Evolutionary conservation across 1,140 invertebrate genomes (phyloP).

Genomic region (Drosophila ficusphila): DNA sequence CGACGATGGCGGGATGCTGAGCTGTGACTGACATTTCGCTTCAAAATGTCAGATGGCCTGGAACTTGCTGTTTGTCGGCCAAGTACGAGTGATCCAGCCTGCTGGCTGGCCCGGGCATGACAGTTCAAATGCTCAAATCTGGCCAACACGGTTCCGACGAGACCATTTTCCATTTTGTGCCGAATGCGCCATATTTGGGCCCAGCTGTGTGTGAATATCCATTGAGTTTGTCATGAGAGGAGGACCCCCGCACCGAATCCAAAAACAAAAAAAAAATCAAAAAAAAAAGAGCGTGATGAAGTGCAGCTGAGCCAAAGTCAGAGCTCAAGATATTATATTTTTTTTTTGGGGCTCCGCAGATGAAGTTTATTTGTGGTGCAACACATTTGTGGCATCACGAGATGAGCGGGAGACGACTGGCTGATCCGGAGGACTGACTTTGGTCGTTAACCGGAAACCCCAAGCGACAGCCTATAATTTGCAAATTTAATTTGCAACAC

Average conservation of each 20-base stretch:
- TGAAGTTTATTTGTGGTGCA: constrained; percentile 59
- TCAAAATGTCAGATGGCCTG: constrained; percentile 76
- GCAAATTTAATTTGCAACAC: constrained; percentile 82
- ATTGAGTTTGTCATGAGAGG: constrained; percentile 67
- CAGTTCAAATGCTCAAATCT: constrained; percentile 80
- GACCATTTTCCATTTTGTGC: constrained; percentile 74
- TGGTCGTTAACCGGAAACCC: constrained; percentile 68
- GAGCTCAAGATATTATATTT: constrained; percentile 3
- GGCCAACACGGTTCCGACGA: constrained; percentile 45
- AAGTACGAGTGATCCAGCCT: constrained; percentile 2
- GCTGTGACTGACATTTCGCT: constrained; percentile 76
- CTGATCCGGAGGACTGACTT: constrained; percentile 2
- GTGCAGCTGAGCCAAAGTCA: constrained; percentile 56
- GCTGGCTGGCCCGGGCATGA: constrained; percentile 50
- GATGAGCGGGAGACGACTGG: constrained; percentile 24
- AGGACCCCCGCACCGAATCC: constrained; percentile 36
- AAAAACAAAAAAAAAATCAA: constrained; percentile 1
- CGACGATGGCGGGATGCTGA: constrained; percentile 36
- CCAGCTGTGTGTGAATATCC: constrained; percentile 64
- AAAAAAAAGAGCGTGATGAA: constrained; percentile 59
- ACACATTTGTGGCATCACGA: constrained; percentile 57
- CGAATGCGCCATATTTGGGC: constrained; percentile 68
- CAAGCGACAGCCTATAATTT: constrained; percentile 79
- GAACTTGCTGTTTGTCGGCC: constrained; percentile 11
- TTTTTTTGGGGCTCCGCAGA: neutral